Conservation (phyloP, 2,113 vertebrate genomes). For the Ciconia boyciana region DNA sequence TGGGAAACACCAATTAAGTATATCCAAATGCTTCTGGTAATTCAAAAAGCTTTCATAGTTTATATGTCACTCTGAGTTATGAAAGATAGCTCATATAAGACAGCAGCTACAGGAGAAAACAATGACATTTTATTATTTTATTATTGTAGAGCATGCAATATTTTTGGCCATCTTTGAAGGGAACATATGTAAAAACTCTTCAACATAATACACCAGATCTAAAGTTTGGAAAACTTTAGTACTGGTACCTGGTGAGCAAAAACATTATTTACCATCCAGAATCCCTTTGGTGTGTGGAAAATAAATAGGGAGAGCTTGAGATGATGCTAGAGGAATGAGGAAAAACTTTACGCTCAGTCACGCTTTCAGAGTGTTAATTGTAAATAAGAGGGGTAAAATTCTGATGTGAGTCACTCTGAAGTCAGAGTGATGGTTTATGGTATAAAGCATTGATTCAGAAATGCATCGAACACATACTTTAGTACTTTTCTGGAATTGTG, state of each 20-base stretch:
- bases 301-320: neutral
- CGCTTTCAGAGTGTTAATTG: neutral
- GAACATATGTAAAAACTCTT: neutral
- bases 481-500: neutral
- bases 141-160: neutral
- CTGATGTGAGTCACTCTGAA: neutral
- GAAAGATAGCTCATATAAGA: neutral
- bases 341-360: neutral
- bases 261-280: neutral
- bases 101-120: neutral
- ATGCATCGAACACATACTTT: neutral
- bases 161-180: neutral
- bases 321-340: neutral
- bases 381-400: neutral
- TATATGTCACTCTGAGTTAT: neutral
- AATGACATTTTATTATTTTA: neutral
- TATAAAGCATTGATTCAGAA: neutral
- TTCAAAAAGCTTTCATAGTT: neutral
- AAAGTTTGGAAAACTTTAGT: neutral
- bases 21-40: neutral
- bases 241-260: neutral
- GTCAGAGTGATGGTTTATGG: neutral
- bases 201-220: neutral
- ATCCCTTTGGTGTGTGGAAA: neutral
- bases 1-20: neutral